phyloP scores from a whole-genome alignment of 2,113 vertebrate species.

The Ciconia stormi region DNA sequence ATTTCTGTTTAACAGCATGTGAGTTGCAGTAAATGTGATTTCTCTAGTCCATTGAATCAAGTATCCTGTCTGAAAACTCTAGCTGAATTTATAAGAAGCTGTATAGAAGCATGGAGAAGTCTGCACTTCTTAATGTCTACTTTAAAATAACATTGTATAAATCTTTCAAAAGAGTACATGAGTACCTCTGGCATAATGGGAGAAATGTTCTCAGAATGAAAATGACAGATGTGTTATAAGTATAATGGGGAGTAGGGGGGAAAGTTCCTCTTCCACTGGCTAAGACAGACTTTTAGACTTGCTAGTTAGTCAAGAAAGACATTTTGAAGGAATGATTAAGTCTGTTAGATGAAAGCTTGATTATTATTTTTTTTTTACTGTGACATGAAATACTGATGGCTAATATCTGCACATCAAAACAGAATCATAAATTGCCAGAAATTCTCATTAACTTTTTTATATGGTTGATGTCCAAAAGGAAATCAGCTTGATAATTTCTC shows the following conservation, averaged over 20 bases:
- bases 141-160: background rate
- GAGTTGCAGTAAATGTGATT: background rate
- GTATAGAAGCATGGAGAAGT: background rate
- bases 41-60: background rate
- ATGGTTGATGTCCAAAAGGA: background rate
- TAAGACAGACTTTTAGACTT: background rate
- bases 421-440: background rate
- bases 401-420: background rate
- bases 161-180: background rate
- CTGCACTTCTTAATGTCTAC: background rate
- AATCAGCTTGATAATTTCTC: background rate
- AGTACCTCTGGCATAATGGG: background rate
- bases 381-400: background rate
- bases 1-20: background rate
- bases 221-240: background rate
- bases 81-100: background rate
- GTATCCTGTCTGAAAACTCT: background rate
- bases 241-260: background rate
- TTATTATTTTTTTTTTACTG: background rate
- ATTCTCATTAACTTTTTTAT: background rate
- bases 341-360: background rate
- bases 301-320: background rate
- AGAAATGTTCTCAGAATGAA: background rate
- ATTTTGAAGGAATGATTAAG: background rate
- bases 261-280: background rate